Base-by-base conservation (phyloP, 2,113 vertebrate species). In the Oncorhynchus masou region DNA sequence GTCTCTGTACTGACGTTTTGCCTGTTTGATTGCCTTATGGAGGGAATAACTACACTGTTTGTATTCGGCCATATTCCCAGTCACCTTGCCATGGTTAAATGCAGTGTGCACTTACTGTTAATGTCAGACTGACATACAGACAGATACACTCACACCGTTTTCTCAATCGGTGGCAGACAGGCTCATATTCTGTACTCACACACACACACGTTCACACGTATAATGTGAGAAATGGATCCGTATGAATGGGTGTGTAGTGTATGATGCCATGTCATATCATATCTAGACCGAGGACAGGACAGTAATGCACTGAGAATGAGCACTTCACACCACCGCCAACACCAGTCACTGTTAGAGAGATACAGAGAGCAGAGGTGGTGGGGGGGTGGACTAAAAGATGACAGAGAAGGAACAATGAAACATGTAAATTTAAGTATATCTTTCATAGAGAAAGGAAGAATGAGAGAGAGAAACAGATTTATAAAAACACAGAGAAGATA, bases 241-340 rank as follows among this genome's bases (percentile, higher is more conserved):
- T 84, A 81, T 84, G 86, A 77, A 70, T 76, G 72, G 83, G 85
- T 88, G 87, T 88, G 87, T 79, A 82, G 80, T 75, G 76, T 70
- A 72, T 76, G 84, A 84, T 72, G 89, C 79, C 82, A 70, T 71
- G 54, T 89, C 88, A 83, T 70, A 86, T 89, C 87, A 90, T 51
- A 79, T 88, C 80, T 74, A 51, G 83, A 72, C 71, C 78, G 72
- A 74, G 83, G 83, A 83, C 89, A 79, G 83, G 73, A 78, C 72
- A 54, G 73, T 89, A 87, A 90, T 86, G 85, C 81, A 49, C 70
- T 66, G 71, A 78, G 90, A 89, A 83, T 82, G 84, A 76, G 79
- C 85, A 88, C 84, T 76, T 88, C 86, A 85, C 86, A 83, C 74
- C 77, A 78, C 89, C 89, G 88, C 87, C 90, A 88, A 81, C 86